Conservation (phyloP, 2,113 vertebrate genomes). For the Cromileptes altivelis region DNA sequence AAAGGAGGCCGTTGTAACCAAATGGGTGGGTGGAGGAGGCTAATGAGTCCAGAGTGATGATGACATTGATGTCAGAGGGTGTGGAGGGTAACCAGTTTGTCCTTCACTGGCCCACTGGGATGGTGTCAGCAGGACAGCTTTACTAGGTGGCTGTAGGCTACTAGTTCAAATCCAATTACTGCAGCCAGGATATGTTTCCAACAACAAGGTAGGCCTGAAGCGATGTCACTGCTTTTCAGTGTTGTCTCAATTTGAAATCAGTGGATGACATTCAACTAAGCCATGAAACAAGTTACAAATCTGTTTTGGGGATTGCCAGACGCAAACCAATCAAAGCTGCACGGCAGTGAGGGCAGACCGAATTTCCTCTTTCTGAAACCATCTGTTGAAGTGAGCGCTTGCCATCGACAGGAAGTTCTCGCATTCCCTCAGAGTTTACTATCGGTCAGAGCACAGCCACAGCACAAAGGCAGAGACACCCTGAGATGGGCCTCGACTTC, state of each 20-base stretch:
- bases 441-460: slow-evolving; percentile 56
- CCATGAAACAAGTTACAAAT: slow-evolving; percentile 2
- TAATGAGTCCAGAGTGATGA: slow-evolving; percentile 38
- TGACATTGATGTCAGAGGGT: slow-evolving; percentile 53
- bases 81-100: slow-evolving; percentile 38
- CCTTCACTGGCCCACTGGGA: slow-evolving; percentile 43
- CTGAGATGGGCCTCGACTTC: slow-evolving; percentile 42
- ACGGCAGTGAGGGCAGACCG: slow-evolving; percentile 15
- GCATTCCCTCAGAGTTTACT: slow-evolving; percentile 74
- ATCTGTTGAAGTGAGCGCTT: slow-evolving; percentile 63
- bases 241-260: background rate
- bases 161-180: slow-evolving; percentile 77
- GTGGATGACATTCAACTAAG: background rate
- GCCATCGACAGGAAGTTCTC: slow-evolving; percentile 73
- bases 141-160: slow-evolving; percentile 58
- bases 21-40: slow-evolving; percentile 7
- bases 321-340: slow-evolving; percentile 42
- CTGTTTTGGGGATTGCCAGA: slow-evolving; percentile 15
- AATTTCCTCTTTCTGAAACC: slow-evolving; percentile 75
- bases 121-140: slow-evolving; percentile 61
- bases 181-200: slow-evolving; percentile 24
- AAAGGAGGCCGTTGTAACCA: slow-evolving; percentile 11
- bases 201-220: slow-evolving; percentile 13
- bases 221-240: slow-evolving; percentile 1
- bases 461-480: slow-evolving; percentile 35